These are phyloP conservation scores for Engystomops pustulosus DNA, from an alignment of 2,113 vertebrate species.

Conservation along the genomic window DNA sequence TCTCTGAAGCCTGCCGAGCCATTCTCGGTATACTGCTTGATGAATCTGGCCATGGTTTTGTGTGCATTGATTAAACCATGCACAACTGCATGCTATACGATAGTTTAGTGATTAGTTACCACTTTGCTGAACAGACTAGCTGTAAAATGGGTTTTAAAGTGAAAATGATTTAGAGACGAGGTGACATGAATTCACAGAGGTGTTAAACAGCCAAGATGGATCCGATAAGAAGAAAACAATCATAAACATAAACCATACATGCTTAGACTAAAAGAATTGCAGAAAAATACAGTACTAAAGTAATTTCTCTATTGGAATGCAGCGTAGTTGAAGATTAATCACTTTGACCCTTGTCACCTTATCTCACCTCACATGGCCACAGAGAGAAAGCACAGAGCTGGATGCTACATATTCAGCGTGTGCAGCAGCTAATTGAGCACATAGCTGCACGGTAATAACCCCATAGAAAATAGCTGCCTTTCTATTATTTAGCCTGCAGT, in stretches of 20 bases:
- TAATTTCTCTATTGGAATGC: neutral
- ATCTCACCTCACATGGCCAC: neutral
- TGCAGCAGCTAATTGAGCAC: neutral
- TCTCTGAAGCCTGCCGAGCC: neutral
- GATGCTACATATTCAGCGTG: neutral
- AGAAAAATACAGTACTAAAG: neutral
- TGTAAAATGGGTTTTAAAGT: constrained; percentile 45
- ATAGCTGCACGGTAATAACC: neutral
- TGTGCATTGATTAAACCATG: constrained; percentile 44
- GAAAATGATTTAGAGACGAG: constrained; percentile 41
- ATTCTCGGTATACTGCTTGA: constrained; percentile 26
- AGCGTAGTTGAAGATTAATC: neutral
- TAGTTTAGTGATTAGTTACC: constrained; percentile 43
- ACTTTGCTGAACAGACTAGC: constrained; percentile 42
- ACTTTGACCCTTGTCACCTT: neutral
- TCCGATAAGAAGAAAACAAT: constrained; percentile 22
- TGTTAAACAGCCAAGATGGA: neutral
- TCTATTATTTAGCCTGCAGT: neutral
- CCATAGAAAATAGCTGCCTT: neutral
- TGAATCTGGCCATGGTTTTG: constrained; percentile 22
- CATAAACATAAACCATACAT: constrained; percentile 1
- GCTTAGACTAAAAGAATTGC: neutral
- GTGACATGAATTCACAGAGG: constrained; percentile 38
- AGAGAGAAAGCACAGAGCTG: neutral
- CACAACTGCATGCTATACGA: constrained; percentile 38